Percentiles rank a stretch among this genome's conserved stretches.
phyloP scores from a whole-genome alignment of 2,888 invertebrate species.

The Pristionchus japonicus region DNA sequence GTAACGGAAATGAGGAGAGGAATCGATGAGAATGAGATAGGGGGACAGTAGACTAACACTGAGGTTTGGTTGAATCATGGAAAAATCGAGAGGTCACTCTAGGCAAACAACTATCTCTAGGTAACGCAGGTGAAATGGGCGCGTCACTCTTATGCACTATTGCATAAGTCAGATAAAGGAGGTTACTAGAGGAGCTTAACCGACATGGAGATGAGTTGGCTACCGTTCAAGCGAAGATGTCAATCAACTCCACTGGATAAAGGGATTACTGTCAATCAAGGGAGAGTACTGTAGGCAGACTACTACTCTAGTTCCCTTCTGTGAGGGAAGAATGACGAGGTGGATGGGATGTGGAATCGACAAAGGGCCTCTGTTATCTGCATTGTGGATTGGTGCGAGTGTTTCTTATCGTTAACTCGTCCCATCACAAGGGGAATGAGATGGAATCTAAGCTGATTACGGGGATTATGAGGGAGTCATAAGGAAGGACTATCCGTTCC shows the following conservation, averaged over 20 bases:
- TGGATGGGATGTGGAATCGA: not conserved
- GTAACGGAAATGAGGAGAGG: not conserved
- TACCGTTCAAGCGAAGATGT: not conserved
- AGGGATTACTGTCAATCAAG: not conserved
- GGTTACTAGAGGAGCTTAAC: too few relatives aligned
- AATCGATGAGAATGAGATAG: not conserved
- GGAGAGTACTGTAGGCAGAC: too few relatives aligned
- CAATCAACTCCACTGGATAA: not conserved
- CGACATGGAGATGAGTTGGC: not conserved
- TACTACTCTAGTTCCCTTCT: too few relatives aligned
- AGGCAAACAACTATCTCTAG: not conserved
- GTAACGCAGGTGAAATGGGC: not conserved
- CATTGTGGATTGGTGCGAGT: not conserved
- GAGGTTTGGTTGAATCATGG: not conserved
- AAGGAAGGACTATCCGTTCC: too few relatives aligned
- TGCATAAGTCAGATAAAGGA: not conserved
- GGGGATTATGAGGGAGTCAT: not conserved
- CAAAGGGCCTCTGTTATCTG: not conserved
- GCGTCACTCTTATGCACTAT: not conserved
- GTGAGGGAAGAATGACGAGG: not conserved
- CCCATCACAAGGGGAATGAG: not conserved
- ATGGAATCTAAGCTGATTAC: slow-evolving; percentile 8
- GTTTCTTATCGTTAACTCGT: not conserved
- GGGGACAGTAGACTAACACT: not conserved
- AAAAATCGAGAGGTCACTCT: not conserved